Conservation (phyloP, 2,888 invertebrate species). For the Cephus pulcher region DNA sequence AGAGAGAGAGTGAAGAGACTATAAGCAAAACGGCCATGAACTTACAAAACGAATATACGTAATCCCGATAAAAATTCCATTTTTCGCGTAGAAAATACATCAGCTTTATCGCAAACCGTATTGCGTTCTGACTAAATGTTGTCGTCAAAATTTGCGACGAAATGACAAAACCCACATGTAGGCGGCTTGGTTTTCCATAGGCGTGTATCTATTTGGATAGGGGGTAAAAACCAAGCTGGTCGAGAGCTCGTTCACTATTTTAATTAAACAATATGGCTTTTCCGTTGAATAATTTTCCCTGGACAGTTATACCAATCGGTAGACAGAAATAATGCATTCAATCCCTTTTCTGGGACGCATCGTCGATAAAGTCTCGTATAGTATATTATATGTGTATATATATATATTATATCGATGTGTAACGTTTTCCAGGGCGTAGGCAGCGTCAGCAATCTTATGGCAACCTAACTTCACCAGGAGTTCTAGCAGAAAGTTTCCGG, state of each 20-base stretch:
- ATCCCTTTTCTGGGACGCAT: background rate
- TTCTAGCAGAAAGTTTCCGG: background rate
- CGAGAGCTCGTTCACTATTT: background rate
- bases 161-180: background rate
- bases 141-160: background rate
- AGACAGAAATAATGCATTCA: background rate
- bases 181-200: background rate
- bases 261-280: background rate
- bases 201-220: background rate
- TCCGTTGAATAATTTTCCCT: background rate
- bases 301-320: background rate
- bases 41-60: background rate
- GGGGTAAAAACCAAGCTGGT: background rate
- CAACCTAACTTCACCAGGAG: background rate
- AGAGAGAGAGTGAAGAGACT: background rate
- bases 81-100: constrained; percentile 20
- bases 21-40: background rate
- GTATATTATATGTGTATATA: background rate
- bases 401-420: background rate
- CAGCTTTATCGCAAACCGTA: constrained; percentile 12
- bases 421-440: background rate
- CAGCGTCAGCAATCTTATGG: background rate
- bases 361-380: background rate
- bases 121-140: background rate
- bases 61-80: constrained; percentile 8